Evolutionary conservation across 2,888 invertebrate species (phyloP).

Genomic region (Microplitis deprimator): DNA sequence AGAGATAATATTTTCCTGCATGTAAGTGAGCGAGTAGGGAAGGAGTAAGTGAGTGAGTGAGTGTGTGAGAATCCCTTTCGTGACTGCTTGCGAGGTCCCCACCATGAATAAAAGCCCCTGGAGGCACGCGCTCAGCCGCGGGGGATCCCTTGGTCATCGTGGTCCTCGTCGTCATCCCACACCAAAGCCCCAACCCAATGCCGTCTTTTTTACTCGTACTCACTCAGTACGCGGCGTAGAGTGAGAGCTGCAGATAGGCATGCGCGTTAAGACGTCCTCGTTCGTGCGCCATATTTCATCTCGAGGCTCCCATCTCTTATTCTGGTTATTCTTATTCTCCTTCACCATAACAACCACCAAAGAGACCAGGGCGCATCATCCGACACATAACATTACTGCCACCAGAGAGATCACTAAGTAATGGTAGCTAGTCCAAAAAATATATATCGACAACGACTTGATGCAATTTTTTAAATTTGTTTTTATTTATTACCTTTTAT

Average conservation of each 20-base stretch:
- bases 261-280: conserved; percentile 52
- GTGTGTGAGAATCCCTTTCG: conserved; percentile 49
- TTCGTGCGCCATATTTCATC: conserved; percentile 57
- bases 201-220: conserved; percentile 44
- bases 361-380: too few species aligned
- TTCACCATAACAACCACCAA: too few species aligned
- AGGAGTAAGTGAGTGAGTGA: background rate
- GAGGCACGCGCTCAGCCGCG: conserved; percentile 61
- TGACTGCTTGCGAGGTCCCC: conserved; percentile 42
- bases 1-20: conserved; percentile 5
- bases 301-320: conserved; percentile 5
- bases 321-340: background rate
- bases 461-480: too few species aligned
- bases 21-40: background rate
- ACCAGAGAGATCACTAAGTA: conserved; percentile 11
- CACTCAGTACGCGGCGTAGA: conserved; percentile 17
- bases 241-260: conserved; percentile 33
- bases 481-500: too few species aligned
- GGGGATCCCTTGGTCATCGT: conserved; percentile 55
- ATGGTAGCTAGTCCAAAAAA: background rate
- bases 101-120: conserved; percentile 52
- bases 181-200: background rate
- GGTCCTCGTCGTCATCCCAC: conserved; percentile 35
- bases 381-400: too few species aligned
- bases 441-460: too few species aligned